These are phyloP conservation scores for Scotopteryx bipunctaria DNA, from an alignment of 2,888 invertebrate genomes.

Conservation along the genomic window DNA sequence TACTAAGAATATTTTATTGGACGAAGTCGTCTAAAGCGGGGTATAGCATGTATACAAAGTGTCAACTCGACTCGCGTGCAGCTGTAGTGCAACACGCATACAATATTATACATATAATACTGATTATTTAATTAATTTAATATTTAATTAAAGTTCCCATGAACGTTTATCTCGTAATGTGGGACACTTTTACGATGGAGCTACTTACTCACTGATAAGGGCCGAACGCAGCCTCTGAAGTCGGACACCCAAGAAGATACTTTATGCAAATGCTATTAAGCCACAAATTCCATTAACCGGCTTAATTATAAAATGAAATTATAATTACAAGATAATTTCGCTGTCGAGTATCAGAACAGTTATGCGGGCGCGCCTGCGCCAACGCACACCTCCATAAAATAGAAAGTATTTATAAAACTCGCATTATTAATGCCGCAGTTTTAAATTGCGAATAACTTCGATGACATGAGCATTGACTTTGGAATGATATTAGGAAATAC, in stretches of 20 bases:
- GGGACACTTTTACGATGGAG: conserved; percentile 82
- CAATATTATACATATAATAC: conserved; percentile 81
- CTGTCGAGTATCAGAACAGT: conserved; percentile 74
- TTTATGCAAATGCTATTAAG: conserved; percentile 72
- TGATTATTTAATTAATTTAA: conserved; percentile 83
- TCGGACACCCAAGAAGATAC: conserved; percentile 72
- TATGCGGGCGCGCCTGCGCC: conserved; percentile 67
- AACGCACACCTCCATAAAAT: conserved; percentile 66
- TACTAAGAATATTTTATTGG: conserved; percentile 41
- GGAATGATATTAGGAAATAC: conserved; percentile 77
- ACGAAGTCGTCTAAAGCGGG: conserved; percentile 48
- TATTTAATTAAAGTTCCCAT: conserved; percentile 83
- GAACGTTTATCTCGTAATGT: conserved; percentile 82
- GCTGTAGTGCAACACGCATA: conserved; percentile 72
- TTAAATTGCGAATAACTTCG: conserved; percentile 51
- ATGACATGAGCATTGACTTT: conserved; percentile 64
- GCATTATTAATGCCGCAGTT: conserved; percentile 56
- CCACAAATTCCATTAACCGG: conserved; percentile 68
- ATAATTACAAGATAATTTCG: conserved; percentile 81
- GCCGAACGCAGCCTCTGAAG: conserved; percentile 56
- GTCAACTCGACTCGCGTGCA: conserved; percentile 63
- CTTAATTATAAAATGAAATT: conserved; percentile 76
- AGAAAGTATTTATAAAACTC: conserved; percentile 66
- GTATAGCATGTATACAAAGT: conserved; percentile 48
- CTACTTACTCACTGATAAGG: conserved; percentile 79